These are phyloP conservation scores for Acromyrmex charruanus DNA, from an alignment of 1,140 invertebrate species.

Conservation along the genomic window DNA sequence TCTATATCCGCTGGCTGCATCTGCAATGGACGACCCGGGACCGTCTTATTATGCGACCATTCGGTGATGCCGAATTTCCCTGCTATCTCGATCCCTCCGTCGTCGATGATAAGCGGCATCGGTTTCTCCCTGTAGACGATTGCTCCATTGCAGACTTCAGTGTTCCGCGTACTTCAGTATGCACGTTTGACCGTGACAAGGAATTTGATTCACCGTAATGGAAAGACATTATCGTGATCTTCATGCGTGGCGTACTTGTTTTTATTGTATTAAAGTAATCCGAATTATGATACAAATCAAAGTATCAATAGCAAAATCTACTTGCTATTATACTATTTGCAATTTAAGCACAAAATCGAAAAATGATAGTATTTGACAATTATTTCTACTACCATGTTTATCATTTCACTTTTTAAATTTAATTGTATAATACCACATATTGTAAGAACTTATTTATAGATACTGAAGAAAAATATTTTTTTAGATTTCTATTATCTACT, in stretches of 20 bases:
- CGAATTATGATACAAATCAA: neutral
- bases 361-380: neutral
- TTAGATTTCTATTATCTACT: neutral
- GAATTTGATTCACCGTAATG: constrained; percentile 45
- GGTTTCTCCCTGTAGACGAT: constrained; percentile 14
- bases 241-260: constrained; percentile 12
- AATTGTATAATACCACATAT: neutral
- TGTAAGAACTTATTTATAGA: neutral
- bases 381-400: neutral
- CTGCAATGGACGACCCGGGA: constrained; percentile 56
- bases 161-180: constrained; percentile 1
- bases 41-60: constrained; percentile 56
- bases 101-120: constrained; percentile 40
- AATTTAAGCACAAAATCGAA: neutral
- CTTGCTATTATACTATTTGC: neutral
- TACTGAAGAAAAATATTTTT: neutral
- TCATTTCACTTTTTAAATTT: neutral
- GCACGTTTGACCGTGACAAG: constrained; percentile 50
- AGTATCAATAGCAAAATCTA: neutral
- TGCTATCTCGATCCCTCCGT: constrained; percentile 37
- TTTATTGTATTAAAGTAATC: neutral
- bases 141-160: constrained; percentile 12
- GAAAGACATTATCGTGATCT: constrained; percentile 37
- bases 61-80: constrained; percentile 48
- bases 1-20: constrained; percentile 50